Evolutionary conservation across 2,797 vertebrate species (phyloP).

Genomic region (Numenius phaeopus): DNA sequence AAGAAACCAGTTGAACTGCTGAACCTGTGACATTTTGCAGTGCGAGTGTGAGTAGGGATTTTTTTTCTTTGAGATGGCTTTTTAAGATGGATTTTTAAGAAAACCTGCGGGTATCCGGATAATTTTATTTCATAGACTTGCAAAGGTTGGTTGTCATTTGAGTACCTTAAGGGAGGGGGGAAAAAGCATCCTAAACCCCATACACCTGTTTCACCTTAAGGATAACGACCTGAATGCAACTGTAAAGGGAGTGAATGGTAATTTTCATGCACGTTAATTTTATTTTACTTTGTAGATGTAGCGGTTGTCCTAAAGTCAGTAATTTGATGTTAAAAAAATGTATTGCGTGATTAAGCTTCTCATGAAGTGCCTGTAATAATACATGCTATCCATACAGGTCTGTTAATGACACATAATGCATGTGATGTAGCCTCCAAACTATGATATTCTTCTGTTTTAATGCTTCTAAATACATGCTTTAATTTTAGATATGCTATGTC

Average conservation of each 20-base stretch:
- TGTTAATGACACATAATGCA: background rate
- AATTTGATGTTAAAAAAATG: background rate
- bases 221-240: background rate
- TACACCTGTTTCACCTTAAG: background rate
- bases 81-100: background rate
- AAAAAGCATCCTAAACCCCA: background rate
- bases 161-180: background rate
- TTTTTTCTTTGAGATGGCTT: background rate
- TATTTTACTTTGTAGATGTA: background rate
- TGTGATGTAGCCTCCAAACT: background rate
- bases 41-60: background rate
- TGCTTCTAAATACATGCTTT: background rate
- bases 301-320: background rate
- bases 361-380: background rate
- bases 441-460: background rate
- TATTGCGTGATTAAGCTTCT: background rate
- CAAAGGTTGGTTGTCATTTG: background rate
- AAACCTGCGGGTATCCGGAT: background rate
- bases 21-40: conserved; percentile 19
- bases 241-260: background rate
- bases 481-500: fast-evolving
- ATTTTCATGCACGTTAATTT: background rate
- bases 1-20: conserved; percentile 18
- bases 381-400: background rate
- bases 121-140: background rate